Conservation (phyloP, 2,113 vertebrate genomes). For the Motacilla tschutschensis region DNA sequence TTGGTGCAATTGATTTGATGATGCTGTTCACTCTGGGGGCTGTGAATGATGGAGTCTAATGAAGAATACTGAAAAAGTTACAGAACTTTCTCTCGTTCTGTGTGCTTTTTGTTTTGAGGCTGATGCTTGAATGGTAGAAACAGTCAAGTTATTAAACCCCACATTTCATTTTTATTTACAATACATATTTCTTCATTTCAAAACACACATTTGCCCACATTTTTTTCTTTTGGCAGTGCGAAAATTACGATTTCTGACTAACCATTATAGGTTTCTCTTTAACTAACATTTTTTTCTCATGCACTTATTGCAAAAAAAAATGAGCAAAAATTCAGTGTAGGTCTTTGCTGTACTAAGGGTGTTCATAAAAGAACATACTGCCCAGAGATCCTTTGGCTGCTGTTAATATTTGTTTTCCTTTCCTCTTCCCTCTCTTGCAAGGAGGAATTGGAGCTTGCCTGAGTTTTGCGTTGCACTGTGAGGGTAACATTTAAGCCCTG, state of each 20-base stretch:
- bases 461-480: background rate
- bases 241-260: background rate
- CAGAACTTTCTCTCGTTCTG: slow-evolving; percentile 32
- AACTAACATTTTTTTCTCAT: background rate
- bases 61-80: slow-evolving; percentile 68
- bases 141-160: background rate
- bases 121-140: background rate
- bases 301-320: background rate
- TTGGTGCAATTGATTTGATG: slow-evolving; percentile 69
- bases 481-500: background rate
- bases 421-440: background rate
- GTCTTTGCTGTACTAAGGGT: background rate
- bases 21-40: slow-evolving; percentile 62
- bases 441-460: background rate
- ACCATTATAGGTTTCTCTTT: background rate
- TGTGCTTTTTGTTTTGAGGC: slow-evolving; percentile 36
- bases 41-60: slow-evolving; percentile 52
- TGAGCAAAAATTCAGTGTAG: background rate
- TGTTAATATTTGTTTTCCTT: background rate
- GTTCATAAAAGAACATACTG: background rate
- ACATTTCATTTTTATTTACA: background rate
- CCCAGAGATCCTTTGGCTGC: background rate
- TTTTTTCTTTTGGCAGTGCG: background rate
- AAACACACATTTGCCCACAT: background rate
- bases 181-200: background rate